Evolutionary conservation across 1,140 invertebrate genomes (phyloP).

Genomic region (Portunus trituberculatus): DNA sequence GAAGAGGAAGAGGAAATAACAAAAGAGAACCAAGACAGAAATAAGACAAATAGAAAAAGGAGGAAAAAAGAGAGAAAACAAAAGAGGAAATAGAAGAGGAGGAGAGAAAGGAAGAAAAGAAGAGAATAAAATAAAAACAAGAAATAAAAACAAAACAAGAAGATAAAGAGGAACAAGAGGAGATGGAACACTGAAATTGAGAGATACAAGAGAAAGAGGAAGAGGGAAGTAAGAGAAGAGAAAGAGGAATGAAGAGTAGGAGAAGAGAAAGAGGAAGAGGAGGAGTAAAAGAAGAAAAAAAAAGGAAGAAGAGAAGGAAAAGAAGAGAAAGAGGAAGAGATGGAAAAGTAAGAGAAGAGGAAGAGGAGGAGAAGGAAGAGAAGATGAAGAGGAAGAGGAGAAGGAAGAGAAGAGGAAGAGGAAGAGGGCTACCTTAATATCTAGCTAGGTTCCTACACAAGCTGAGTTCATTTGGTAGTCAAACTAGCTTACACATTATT

Average conservation of each 20-base stretch:
- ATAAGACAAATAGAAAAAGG: no score
- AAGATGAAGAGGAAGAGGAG: neutral
- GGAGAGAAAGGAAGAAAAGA: no score
- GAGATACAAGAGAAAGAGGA: no score
- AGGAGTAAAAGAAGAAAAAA: no score
- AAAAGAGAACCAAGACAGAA: neutral
- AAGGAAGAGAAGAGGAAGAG: neutral
- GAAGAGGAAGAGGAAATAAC: neutral
- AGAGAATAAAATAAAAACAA: neutral
- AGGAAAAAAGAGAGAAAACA: neutral
- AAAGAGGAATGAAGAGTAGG: no score
- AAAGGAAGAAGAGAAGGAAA: neutral
- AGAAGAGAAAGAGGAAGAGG: no score
- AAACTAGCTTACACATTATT: neutral
- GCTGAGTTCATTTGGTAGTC: neutral
- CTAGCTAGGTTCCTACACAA: neutral
- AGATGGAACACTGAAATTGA: no score
- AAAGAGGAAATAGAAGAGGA: no score
- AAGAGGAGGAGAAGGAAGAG: neutral
- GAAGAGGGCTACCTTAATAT: neutral
- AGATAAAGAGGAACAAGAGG: no score
- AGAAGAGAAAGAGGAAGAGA: neutral
- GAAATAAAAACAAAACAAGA: neutral
- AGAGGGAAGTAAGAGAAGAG: neutral
- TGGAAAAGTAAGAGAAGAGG: neutral